These are phyloP conservation scores for Metallyticus violacea DNA, from an alignment of 2,888 invertebrate genomes.

Conservation along the genomic window DNA sequence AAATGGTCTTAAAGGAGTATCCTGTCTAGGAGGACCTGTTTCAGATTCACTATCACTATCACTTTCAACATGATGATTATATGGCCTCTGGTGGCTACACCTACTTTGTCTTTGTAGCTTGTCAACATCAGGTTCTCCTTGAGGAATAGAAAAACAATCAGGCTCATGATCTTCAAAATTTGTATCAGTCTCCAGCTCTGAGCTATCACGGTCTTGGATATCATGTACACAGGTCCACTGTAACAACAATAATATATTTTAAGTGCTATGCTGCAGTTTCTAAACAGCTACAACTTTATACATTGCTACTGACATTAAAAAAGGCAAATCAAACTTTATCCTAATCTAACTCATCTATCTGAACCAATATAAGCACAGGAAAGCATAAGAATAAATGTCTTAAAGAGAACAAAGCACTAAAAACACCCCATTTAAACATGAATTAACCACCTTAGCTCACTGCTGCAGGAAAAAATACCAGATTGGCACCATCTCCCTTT, in stretches of 20 bases:
- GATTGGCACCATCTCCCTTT: too few species aligned
- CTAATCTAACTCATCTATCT: too few species aligned
- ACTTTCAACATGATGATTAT: slow-evolving; percentile 7
- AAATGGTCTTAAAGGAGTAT: not conserved
- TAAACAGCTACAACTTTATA: too few species aligned
- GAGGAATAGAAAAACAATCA: not conserved
- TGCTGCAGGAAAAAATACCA: too few species aligned
- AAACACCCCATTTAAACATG: too few species aligned
- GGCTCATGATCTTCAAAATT: slow-evolving; percentile 36
- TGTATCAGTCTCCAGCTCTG: slow-evolving; percentile 45
- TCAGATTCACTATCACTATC: slow-evolving; percentile 30
- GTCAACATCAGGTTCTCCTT: not conserved
- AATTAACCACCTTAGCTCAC: too few species aligned
- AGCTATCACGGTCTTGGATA: slow-evolving; percentile 65
- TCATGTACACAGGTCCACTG: slow-evolving; percentile 94
- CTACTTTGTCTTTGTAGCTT: not conserved
- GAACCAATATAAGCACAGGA: too few species aligned
- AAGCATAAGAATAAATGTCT: too few species aligned
- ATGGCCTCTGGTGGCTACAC: not conserved
- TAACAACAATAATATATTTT: slow-evolving; percentile 37
- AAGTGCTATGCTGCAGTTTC: too few species aligned
- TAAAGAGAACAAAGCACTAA: too few species aligned
- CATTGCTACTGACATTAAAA: too few species aligned
- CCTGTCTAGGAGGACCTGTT: slow-evolving; percentile 32
- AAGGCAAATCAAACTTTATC: too few species aligned